These are phyloP conservation scores for Antigone vipio DNA, from an alignment of 2,113 vertebrate genomes.

Conservation along the genomic window DNA sequence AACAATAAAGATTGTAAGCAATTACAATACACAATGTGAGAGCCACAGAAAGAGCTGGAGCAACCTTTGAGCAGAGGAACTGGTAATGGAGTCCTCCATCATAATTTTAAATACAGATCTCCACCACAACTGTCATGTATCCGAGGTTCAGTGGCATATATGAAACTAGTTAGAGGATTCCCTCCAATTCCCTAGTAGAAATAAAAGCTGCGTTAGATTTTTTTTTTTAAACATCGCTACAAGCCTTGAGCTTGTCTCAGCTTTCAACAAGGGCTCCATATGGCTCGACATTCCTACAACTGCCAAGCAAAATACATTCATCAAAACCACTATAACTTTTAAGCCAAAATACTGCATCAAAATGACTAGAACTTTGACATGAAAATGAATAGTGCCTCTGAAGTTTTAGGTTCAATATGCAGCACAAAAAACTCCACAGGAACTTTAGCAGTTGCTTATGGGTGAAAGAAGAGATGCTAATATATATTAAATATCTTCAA, in stretches of 20 bases:
- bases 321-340: neutral
- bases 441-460: neutral
- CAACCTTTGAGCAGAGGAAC: neutral
- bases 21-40: neutral
- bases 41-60: neutral
- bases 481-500: neutral
- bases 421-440: neutral
- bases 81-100: neutral
- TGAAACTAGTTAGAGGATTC: neutral
- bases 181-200: neutral
- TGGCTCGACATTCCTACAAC: neutral
- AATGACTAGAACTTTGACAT: neutral
- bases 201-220: neutral
- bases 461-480: neutral
- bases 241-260: neutral
- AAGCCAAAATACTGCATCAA: neutral
- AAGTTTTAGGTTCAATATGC: neutral
- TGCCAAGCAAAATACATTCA: neutral
- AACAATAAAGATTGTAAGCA: neutral
- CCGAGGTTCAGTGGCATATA: neutral
- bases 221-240: neutral
- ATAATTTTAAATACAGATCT: neutral
- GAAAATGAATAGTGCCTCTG: neutral
- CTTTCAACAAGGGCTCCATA: conserved; percentile 26
- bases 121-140: neutral